A percentile compares a stretch with the other conserved stretches of the same genome.
These are phyloP conservation scores for Megaceryle maxima DNA, from an alignment of 2,113 vertebrate genomes.

Conservation along the genomic window DNA sequence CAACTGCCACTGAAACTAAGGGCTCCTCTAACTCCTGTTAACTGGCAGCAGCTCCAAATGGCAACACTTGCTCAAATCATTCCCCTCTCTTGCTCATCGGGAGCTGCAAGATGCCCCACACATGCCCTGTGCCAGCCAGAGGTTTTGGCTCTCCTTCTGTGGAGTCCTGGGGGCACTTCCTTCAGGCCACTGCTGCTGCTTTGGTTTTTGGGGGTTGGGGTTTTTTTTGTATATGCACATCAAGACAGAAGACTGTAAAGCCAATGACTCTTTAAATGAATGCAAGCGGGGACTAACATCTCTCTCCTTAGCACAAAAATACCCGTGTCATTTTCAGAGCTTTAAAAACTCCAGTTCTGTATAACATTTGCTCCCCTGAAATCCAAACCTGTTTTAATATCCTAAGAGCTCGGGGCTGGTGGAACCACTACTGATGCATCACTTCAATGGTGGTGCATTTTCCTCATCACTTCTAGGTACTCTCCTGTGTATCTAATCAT, in stretches of 20 bases:
- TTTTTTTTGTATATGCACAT: not conserved
- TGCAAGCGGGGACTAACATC: not conserved
- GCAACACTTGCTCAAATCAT: not conserved
- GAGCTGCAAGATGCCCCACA: not conserved
- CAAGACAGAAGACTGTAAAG: not conserved
- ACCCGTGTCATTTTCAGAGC: not conserved
- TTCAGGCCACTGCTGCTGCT: not conserved
- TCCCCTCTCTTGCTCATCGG: not conserved
- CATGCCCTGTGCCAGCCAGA: not conserved
- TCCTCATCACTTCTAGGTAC: accelerated
- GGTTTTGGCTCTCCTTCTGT: not conserved
- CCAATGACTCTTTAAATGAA: not conserved
- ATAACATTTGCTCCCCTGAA: not conserved
- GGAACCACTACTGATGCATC: not conserved
- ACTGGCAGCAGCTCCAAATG: not conserved
- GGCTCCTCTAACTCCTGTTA: not conserved
- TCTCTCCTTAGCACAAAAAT: not conserved
- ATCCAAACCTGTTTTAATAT: not conserved
- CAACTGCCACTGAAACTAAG: not conserved
- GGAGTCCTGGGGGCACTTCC: accelerated
- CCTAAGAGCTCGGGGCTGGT: not conserved
- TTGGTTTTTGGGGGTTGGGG: not conserved
- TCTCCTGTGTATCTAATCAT: not conserved
- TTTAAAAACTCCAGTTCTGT: not conserved
- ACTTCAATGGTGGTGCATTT: accelerated